These are phyloP conservation scores for Axis porcinus DNA, from an alignment of 2,113 vertebrate species.

Conservation along the genomic window DNA sequence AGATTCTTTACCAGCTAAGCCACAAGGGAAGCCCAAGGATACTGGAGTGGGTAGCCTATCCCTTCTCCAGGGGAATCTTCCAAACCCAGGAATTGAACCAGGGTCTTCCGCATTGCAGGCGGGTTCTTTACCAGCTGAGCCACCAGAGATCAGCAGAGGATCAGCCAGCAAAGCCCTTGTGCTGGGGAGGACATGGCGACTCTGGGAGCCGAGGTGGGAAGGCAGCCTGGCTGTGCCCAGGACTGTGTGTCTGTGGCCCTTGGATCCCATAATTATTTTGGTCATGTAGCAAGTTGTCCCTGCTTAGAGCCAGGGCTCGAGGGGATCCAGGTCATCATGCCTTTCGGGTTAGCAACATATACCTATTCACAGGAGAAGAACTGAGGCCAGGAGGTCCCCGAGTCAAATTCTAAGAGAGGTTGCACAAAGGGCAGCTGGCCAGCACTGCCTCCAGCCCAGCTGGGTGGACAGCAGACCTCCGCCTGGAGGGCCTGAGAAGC, in stretches of 20 bases:
- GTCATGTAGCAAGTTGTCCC: not conserved
- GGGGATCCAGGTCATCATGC: accelerated
- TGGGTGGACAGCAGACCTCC: too few species aligned
- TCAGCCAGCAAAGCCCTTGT: not conserved
- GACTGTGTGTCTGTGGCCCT: accelerated
- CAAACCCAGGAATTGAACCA: too few species aligned
- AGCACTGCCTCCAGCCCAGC: accelerated
- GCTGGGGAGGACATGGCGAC: not conserved
- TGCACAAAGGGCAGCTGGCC: not conserved
- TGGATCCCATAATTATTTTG: too few species aligned
- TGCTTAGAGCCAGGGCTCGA: not conserved
- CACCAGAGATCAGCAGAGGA: not conserved
- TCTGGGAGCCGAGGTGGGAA: accelerated
- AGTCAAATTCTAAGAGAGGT: not conserved
- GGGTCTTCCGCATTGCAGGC: too few species aligned
- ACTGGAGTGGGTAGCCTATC: too few species aligned
- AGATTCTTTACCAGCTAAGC: not conserved
- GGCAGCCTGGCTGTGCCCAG: not conserved
- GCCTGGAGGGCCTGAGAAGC: too few species aligned
- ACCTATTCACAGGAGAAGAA: not conserved
- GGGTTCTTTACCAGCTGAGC: not conserved
- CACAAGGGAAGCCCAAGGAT: not conserved
- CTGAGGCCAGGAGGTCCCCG: not conserved
- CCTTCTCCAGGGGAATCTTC: too few species aligned
- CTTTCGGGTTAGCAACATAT: not conserved